Evolutionary conservation across 2,113 vertebrate species (phyloP).

Genomic region (Amphiprion percula): DNA sequence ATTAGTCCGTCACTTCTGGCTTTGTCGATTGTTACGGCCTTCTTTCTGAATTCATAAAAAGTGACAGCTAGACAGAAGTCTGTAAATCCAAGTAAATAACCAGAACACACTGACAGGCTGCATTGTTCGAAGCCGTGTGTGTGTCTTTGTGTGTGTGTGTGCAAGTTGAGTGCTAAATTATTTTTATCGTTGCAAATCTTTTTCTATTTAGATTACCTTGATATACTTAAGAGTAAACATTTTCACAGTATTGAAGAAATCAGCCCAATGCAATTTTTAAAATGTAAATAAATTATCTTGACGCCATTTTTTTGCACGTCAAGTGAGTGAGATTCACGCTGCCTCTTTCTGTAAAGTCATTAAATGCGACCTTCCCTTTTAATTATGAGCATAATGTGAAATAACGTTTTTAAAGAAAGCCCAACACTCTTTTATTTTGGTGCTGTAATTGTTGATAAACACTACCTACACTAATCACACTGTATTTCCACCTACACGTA

Average conservation of each 20-base stretch:
- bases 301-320: neutral
- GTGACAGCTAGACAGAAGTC: constrained; percentile 59
- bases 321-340: neutral
- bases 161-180: constrained; percentile 18
- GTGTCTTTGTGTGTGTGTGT: constrained; percentile 8
- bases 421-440: constrained; percentile 28
- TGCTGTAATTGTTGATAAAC: constrained; percentile 59
- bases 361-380: constrained; percentile 38
- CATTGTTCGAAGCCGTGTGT: constrained; percentile 17
- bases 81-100: constrained; percentile 59
- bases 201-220: constrained; percentile 11
- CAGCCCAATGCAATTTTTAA: constrained; percentile 10
- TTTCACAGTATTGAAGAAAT: constrained; percentile 12
- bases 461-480: constrained; percentile 61
- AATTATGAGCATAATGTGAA: constrained; percentile 24
- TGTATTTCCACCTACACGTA: constrained; percentile 66
- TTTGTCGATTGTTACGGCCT: constrained; percentile 41
- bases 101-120: constrained; percentile 44
- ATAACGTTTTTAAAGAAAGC: constrained; percentile 10
- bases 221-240: constrained; percentile 21
- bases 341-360: neutral
- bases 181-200: constrained; percentile 22
- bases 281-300: constrained; percentile 4
- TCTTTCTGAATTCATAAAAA: constrained; percentile 62
- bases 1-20: constrained; percentile 58